Percentiles rank a stretch among this genome's conserved stretches.
These are phyloP conservation scores for Hiodon alosoides DNA, from an alignment of 2,113 vertebrate genomes.

Conservation along the genomic window DNA sequence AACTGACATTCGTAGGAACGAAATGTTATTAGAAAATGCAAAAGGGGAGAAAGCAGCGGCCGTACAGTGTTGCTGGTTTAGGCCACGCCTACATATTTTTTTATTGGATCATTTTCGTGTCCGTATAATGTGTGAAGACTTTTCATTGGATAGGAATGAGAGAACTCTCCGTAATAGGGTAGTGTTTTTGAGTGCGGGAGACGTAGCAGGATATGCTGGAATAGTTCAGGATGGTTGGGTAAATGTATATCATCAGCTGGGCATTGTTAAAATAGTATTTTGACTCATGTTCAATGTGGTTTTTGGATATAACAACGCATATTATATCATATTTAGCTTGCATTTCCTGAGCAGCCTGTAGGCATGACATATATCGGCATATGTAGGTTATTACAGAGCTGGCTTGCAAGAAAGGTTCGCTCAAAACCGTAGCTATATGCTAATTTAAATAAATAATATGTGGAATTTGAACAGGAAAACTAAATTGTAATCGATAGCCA, in stretches of 20 bases:
- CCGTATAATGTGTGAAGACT: not conserved
- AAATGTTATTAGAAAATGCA: not conserved
- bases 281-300: not conserved
- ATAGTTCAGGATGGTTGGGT: not conserved
- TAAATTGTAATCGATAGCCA: too few species aligned
- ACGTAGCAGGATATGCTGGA: not conserved
- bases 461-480: too few species aligned
- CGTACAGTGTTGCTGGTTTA: not conserved
- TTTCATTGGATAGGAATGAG: not conserved
- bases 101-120: not conserved
- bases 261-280: not conserved
- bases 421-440: too few species aligned
- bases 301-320: too few species aligned
- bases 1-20: not conserved
- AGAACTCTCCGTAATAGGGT: not conserved
- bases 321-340: too few species aligned
- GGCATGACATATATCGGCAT: too few species aligned
- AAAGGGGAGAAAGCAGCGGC: conserved; percentile 8
- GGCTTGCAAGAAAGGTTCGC: too few species aligned
- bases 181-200: conserved; percentile 19
- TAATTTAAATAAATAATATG: too few species aligned
- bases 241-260: not conserved
- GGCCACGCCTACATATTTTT: not conserved
- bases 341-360: too few species aligned
- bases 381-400: too few species aligned